Conservation (phyloP, 2,888 invertebrate genomes). For the Abrostola tripartita region DNA sequence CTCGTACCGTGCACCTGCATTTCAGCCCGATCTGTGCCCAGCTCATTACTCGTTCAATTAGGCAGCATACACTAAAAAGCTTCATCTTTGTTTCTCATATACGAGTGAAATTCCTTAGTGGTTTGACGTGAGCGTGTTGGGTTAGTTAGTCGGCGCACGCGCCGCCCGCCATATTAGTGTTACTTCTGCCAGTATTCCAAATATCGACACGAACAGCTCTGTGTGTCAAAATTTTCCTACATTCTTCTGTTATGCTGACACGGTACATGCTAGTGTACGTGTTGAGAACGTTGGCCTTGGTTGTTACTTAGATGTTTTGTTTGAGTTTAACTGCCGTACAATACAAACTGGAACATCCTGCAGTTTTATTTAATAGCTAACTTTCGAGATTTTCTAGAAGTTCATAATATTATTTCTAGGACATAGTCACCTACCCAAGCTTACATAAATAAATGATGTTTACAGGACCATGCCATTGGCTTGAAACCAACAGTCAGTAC, state of each 20-base stretch:
- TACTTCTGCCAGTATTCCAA: constrained; percentile 52
- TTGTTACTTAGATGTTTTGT: constrained; percentile 53
- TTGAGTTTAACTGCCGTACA: constrained; percentile 48
- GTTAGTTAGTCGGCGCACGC: constrained; percentile 64
- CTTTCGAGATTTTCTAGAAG: not conserved
- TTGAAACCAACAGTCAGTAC: too few relatives aligned
- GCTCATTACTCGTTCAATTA: constrained; percentile 73
- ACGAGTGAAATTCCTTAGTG: constrained; percentile 74
- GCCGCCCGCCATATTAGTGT: constrained; percentile 48
- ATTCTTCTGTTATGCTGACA: constrained; percentile 35
- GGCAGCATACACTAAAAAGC: constrained; percentile 70
- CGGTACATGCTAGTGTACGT: constrained; percentile 32
- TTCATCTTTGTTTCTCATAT: constrained; percentile 74
- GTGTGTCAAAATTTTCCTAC: constrained; percentile 42
- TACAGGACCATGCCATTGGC: too few relatives aligned
- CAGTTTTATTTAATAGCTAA: not conserved
- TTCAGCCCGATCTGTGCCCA: constrained; percentile 29
- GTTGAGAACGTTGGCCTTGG: constrained; percentile 48
- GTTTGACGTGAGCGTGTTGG: constrained; percentile 68
- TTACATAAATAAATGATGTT: too few relatives aligned
- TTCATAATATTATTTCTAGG: too few relatives aligned
- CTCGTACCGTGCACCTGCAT: constrained; percentile 33
- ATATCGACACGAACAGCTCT: constrained; percentile 32
- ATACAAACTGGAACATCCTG: constrained; percentile 26
- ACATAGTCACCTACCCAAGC: too few relatives aligned